phyloP scores from a whole-genome alignment of 2,113 vertebrate species.

The Sporophila hypoxantha region DNA sequence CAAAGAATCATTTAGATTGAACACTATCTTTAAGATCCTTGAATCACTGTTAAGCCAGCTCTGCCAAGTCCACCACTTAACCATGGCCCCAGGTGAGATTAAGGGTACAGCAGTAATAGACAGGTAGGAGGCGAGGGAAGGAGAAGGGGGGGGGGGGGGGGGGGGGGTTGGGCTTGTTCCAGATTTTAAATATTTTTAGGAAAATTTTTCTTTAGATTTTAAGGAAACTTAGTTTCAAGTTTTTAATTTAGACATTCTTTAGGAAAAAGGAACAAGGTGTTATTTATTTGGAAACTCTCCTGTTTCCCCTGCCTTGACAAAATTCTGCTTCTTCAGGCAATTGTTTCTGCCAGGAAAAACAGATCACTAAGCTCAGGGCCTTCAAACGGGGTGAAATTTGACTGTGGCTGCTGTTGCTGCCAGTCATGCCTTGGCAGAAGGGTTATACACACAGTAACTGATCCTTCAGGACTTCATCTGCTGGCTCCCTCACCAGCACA shows the following conservation, averaged over 20 bases:
- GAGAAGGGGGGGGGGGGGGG: not conserved
- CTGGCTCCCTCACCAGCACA: conserved; percentile 3
- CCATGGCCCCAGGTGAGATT: not conserved
- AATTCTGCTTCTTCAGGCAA: not conserved
- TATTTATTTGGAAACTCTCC: not conserved
- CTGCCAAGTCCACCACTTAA: not conserved
- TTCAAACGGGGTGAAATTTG: not conserved
- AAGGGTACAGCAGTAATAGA: not conserved
- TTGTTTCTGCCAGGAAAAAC: conserved; percentile 7
- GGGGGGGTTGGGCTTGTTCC: not conserved
- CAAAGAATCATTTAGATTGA: not conserved
- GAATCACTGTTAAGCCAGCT: not conserved
- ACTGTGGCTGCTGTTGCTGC: conserved; percentile 46
- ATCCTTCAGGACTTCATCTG: conserved; percentile 20
- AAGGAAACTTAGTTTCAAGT: not conserved
- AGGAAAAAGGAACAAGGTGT: not conserved
- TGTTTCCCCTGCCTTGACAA: not conserved
- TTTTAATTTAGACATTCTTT: not conserved
- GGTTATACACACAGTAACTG: conserved; percentile 25
- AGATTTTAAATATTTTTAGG: not conserved
- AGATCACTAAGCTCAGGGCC: not conserved
- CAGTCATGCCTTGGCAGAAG: conserved; percentile 42
- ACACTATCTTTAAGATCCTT: not conserved
- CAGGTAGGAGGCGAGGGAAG: not conserved
- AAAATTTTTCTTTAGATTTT: not conserved